Evolutionary conservation across 2,113 vertebrate species (phyloP).

Genomic region (Candoia aspera): DNA sequence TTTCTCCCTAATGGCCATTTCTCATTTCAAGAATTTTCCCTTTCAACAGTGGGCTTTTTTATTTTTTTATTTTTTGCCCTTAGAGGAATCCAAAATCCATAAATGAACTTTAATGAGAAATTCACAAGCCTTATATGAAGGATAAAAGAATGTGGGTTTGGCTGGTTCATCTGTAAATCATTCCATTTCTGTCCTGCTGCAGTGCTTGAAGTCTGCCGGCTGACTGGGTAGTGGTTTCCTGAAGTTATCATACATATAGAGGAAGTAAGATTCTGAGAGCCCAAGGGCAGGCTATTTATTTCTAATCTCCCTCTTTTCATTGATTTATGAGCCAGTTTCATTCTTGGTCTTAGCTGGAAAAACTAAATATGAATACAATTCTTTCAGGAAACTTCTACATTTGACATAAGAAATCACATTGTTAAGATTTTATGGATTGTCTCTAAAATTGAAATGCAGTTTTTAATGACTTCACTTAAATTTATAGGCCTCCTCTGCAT

Average conservation of each 20-base stretch:
- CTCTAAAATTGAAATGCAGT: neutral
- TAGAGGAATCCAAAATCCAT: neutral
- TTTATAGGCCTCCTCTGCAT: neutral
- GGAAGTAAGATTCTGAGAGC: neutral
- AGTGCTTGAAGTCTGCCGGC: neutral
- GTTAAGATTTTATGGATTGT: constrained; percentile 1
- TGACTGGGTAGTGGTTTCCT: neutral
- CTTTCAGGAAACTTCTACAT: neutral
- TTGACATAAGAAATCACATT: neutral
- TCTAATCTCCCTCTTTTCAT: neutral
- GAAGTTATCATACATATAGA: neutral
- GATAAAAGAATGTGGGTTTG: neutral
- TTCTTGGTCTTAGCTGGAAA: neutral
- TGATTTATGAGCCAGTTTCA: neutral
- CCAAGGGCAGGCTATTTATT: neutral
- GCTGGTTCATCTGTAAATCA: neutral
- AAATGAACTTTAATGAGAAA: neutral
- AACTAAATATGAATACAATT: neutral
- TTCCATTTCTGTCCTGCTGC: neutral
- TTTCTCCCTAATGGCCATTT: neutral
- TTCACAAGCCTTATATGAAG: neutral
- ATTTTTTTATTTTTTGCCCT: neutral
- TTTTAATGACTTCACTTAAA: neutral
- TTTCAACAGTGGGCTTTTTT: neutral
- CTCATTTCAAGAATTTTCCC: neutral